Evolutionary conservation across 2,113 vertebrate genomes (phyloP).

Genomic region (Cyprinodon brontotheroides): DNA sequence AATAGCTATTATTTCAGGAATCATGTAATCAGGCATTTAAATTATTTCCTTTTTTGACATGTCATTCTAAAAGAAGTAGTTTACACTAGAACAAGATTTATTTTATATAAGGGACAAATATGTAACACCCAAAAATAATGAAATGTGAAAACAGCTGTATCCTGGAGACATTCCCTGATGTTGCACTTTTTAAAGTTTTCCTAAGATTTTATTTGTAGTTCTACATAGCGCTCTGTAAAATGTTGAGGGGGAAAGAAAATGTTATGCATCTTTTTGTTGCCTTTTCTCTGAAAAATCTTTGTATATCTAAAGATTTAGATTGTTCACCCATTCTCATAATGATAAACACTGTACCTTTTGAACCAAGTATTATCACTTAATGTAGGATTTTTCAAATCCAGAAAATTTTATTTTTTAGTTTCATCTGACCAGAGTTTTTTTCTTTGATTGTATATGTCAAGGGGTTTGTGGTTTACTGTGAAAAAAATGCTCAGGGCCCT

Average conservation of each 20-base stretch:
- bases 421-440: not conserved
- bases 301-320: not conserved
- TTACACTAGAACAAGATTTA: not conserved
- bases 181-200: not conserved
- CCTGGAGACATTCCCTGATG: not conserved
- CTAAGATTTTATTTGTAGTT: not conserved
- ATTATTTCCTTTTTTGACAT: not conserved
- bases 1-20: slow-evolving; percentile 20
- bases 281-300: not conserved
- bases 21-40: not conserved
- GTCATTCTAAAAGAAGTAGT: not conserved
- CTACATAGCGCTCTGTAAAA: not conserved
- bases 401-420: no score
- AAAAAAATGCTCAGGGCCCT: no score
- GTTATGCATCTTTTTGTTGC: not conserved
- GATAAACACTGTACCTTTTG: no score
- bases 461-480: not conserved
- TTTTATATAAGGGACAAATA: not conserved
- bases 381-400: no score
- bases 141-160: not conserved
- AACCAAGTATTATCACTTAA: no score
- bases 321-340: not conserved
- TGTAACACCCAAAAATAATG: not conserved
- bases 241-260: not conserved
- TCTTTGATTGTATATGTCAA: not conserved